Conservation (phyloP, 2,888 invertebrate species). For the Apodemia duryi region DNA sequence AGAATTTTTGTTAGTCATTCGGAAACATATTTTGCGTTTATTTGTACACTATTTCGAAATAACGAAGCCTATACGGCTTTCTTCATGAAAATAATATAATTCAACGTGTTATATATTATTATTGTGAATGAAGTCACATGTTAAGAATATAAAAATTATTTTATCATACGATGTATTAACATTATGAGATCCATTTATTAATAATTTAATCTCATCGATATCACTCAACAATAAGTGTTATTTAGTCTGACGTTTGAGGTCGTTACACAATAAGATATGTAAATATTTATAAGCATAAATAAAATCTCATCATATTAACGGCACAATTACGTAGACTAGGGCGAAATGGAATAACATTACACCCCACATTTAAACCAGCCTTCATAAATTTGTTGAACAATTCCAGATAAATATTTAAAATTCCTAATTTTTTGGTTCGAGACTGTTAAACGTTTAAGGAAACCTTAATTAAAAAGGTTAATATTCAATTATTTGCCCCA, state of each 20-base stretch:
- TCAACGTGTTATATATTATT: too few relatives aligned
- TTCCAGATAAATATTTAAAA: neutral
- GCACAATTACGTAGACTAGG: neutral
- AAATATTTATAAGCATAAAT: conserved; percentile 31
- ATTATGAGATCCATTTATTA: conserved; percentile 1
- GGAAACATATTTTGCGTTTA: too few relatives aligned
- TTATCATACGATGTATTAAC: neutral
- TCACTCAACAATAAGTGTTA: conserved; percentile 7
- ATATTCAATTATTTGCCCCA: conserved; percentile 1
- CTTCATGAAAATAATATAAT: too few relatives aligned
- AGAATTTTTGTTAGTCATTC: too few relatives aligned
- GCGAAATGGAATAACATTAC: conserved; percentile 1
- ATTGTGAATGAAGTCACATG: too few relatives aligned
- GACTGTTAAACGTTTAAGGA: neutral
- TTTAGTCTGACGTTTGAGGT: neutral
- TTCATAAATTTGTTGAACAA: neutral
- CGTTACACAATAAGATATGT: conserved; percentile 31
- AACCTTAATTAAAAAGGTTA: neutral
- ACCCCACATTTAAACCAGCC: neutral
- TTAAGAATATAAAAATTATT: too few relatives aligned
- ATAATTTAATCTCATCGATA: conserved; percentile 9
- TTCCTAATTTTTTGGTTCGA: neutral
- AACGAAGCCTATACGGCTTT: too few relatives aligned
- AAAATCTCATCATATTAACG: conserved; percentile 22
- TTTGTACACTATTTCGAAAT: too few relatives aligned